Percentiles rank a stretch among this genome's conserved stretches.
These are phyloP conservation scores for Tadarida brasiliensis DNA, from an alignment of 2,797 vertebrate genomes.

Conservation along the genomic window DNA sequence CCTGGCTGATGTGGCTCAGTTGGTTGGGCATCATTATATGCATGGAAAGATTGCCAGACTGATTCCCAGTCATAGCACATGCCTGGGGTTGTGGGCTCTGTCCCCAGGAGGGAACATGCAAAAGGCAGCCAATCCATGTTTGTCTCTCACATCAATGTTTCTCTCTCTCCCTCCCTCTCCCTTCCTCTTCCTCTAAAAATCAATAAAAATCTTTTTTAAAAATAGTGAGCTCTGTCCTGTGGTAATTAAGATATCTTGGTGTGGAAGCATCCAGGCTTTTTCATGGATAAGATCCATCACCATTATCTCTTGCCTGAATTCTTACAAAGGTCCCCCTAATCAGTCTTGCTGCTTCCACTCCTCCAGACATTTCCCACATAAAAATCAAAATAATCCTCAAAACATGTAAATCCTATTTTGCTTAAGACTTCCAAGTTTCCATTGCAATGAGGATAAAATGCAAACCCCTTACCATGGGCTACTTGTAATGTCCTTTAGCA, in stretches of 20 bases:
- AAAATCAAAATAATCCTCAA: background rate
- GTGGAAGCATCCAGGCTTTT: background rate
- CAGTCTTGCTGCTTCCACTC: background rate
- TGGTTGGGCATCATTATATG: no score
- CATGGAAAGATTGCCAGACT: no score
- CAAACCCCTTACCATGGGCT: background rate
- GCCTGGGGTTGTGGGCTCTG: no score
- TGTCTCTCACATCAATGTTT: no score
- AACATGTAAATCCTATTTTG: background rate
- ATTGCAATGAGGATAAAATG: background rate
- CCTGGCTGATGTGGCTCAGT: no score
- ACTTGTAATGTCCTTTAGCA: background rate
- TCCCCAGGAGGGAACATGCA: no score
- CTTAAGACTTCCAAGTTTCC: background rate
- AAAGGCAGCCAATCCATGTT: no score
- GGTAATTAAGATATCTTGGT: background rate
- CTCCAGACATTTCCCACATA: background rate
- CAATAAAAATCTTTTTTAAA: no score
- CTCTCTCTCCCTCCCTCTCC: no score
- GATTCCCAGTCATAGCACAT: no score
- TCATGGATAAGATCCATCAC: background rate
- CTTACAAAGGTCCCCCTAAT: background rate
- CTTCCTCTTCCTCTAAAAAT: no score
- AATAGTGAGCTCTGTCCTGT: background rate
- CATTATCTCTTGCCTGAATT: background rate